Base-by-base conservation (phyloP, 2,888 invertebrate species). In the Volucella bombylans region DNA sequence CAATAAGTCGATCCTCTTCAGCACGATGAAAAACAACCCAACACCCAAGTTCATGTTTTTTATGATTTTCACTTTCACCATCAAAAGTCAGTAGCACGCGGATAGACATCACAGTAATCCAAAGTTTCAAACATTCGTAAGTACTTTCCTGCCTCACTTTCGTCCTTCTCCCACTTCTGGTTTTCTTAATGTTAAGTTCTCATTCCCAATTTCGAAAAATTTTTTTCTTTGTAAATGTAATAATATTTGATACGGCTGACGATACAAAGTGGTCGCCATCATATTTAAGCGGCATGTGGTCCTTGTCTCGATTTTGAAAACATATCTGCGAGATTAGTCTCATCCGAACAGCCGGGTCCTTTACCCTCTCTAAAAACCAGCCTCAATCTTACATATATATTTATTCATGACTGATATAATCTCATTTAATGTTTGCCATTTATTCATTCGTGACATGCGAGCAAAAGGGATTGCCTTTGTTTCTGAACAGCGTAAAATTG, bases 101-200 rank as follows among this genome's bases (percentile, higher is more conserved):
- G 74, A 71, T 83, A 74, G 69, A 79, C 78, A 74, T 78, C 73
- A 83, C 78, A 83, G 65, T 54, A 65, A 79, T 83, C 62, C 77
- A 64, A 61, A 54, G 23, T 62, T 77, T 74, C 64, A 74, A 69
- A 65, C 69, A 43, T 62, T 64, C 59, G 74, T 64, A 83, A 73
- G 73, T 54, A 41, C 67, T 61, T 49, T 15, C 49, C 15, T 18
- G 10, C 39, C 14, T 45, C n/a, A 38, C 71, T 57, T 41, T 38
- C 23, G 14, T 4, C 8, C n/a, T n/a, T 15, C 11, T 41, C n/a
- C 45, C 39, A 57, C 55, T 41, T 38, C 15, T 41, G 54, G 55
- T 55, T 15, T 45, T 31, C 52, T 54, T 14, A 73, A 47, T 45
- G 73, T 31, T 8, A 1, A 8, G 11, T 39, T 18, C 15, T 47